Conservation (phyloP, 2,888 invertebrate genomes). For the Sarcophaga carnaria region DNA sequence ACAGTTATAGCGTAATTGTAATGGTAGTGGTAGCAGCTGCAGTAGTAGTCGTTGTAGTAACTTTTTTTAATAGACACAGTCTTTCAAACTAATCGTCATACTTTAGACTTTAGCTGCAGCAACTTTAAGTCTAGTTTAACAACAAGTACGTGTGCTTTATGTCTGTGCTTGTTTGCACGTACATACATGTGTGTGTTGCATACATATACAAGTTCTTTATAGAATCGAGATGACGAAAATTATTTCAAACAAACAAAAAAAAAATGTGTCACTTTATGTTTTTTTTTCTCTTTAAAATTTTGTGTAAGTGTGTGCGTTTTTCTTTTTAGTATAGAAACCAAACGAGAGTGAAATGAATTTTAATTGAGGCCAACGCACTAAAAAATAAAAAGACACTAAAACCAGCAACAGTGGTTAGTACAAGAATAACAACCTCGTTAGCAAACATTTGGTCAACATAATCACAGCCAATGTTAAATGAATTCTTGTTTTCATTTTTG, state of each 20-base stretch:
- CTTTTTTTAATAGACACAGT: not conserved
- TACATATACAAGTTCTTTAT: too few relatives aligned
- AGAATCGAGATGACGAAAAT: too few relatives aligned
- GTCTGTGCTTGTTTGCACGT: too few relatives aligned
- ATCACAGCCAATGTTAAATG: constrained; percentile 52
- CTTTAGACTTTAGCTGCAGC: too few relatives aligned
- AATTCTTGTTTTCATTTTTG: constrained; percentile 26
- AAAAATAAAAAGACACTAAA: constrained; percentile 5
- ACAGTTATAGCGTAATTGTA: too few relatives aligned
- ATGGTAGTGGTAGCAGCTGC: too few relatives aligned
- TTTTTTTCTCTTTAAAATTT: not conserved
- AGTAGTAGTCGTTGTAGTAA: not conserved
- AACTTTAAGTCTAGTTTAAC: too few relatives aligned
- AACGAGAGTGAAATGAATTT: constrained; percentile 73
- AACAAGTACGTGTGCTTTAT: too few relatives aligned
- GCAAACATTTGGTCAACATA: constrained; percentile 64
- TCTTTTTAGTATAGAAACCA: constrained; percentile 29
- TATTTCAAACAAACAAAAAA: too few relatives aligned
- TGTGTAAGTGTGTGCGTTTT: not conserved
- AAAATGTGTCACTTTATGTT: not conserved
- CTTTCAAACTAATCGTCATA: too few relatives aligned
- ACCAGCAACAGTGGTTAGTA: not conserved
- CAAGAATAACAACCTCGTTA: constrained; percentile 6
- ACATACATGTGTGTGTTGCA: too few relatives aligned
- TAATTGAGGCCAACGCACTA: constrained; percentile 72